These are phyloP conservation scores for Aselliscus stoliczkanus DNA, from an alignment of 2,797 vertebrate species.

Conservation along the genomic window DNA sequence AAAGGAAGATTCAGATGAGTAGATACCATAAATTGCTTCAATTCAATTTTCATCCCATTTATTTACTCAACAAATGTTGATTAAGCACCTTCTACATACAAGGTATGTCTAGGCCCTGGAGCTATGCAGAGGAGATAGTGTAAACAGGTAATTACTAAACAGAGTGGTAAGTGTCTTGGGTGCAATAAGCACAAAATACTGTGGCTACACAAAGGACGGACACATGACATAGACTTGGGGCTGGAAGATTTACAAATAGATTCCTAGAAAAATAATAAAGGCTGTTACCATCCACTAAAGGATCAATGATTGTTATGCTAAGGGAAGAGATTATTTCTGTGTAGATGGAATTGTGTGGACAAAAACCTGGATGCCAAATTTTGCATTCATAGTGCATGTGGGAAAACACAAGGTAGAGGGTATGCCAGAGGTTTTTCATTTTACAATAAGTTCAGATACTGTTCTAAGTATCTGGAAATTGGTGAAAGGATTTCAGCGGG, in stretches of 20 bases:
- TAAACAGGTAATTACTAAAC: background rate
- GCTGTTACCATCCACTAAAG: background rate
- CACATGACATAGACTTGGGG: background rate
- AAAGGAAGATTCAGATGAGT: background rate
- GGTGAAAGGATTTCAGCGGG: background rate
- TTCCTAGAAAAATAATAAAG: background rate
- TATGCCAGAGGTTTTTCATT: background rate
- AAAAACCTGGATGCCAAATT: background rate
- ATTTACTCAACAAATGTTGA: background rate
- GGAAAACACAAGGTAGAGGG: background rate
- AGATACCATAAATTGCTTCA: background rate
- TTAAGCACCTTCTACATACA: background rate
- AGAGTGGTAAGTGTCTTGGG: background rate
- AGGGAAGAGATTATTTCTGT: background rate
- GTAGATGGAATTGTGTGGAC: background rate
- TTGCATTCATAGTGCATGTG: background rate
- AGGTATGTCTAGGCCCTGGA: background rate
- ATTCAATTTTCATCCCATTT: background rate
- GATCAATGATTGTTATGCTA: background rate
- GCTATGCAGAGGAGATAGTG: background rate
- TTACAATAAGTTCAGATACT: background rate
- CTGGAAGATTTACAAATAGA: background rate
- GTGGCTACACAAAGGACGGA: background rate
- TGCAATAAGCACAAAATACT: background rate
- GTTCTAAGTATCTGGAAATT: background rate